Base-by-base conservation (phyloP, 2,113 vertebrate genomes). In the Salvator merianae region DNA sequence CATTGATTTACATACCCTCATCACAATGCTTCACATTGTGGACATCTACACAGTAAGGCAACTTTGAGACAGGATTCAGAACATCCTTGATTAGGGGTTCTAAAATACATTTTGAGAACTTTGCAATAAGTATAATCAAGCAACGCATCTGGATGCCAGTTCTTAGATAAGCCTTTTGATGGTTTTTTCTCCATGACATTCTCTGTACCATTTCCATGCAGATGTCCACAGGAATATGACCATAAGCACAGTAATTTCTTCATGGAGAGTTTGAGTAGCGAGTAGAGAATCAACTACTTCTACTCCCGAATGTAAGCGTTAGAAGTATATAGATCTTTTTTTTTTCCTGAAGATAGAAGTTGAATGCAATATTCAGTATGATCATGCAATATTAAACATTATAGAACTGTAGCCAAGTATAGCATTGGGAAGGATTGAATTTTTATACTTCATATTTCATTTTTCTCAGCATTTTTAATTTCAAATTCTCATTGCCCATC, bases 351-450 rank as follows among this genome's bases (percentile, higher is more conserved):
- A 79, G 36, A 63, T 32, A 63, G 55, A 36, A 65, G 72, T 36
- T 47, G 28, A 73, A 65, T 73, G 28, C 53, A 82, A 82, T 73
- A 82, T 82, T 73, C 70, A 82, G 69, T 73, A 50, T 36, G 47
- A 79, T 79, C 55, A 84, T 72, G 68, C 76, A 84, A 72, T 84
- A 71, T 72, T 79, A 65, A 84, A 79, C 68, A 65, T 73, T 50
- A 79, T 72, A 47, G 55, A 65, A 40, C n/a, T 72, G 36, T 36
- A n/a, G n/a, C 76, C 59, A 40, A 82, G 22, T 34, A 72, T 34
- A 72, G 55, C 38, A 32, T 47, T 84, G 71, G 59, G 28, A 84
- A 47, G 40, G 30, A 20, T n/a, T 74, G 26, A 3, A 7, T 36
- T 63, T 78, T 78, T 62, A 59, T 78, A 76, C 30, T 68, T 34